Base-by-base conservation (phyloP, 1,140 invertebrate species). In the Cylas formicarius region DNA sequence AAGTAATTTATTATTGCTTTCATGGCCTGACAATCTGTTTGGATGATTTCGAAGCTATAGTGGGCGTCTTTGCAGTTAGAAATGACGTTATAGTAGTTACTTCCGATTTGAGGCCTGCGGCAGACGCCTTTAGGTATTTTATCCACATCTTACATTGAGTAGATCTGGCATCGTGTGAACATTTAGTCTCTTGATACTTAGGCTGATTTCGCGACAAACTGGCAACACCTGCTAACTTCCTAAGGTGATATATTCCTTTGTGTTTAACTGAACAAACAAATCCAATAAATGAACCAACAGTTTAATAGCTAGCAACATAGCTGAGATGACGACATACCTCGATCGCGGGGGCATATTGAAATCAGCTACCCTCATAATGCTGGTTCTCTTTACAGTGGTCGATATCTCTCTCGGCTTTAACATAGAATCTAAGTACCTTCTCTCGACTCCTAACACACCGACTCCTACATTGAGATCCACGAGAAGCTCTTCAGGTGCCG, bases 371-470 rank as follows among this genome's bases (percentile, higher is more conserved):
- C 50, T 57, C 38, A 52, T 49, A 18, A 50, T 10, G 33, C 48
- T 45, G 6, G 33, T 52, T 19, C 34, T 44, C 31, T 50, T 48
- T 14, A 38, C 48, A 9, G 58, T 56, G 7, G 45, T 56, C 1
- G 48, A 56, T 17, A 56, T 31, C 40, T 63, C 55, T 36, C 49
- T 52, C 8, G 51, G 58, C 26, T 54, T 60, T 39, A 64, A 50
- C 18, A 60, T 35, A 3, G 47, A 16, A 38, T 62, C 59, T n/a
- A 61, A 51, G 31, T 55, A 53, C 32, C 53, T 53, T 29, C 57
- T 37, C 2, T 53, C 50, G 5, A 60, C 48, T n/a, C 64, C 64
- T 29, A 66, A 44, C 26, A 66, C 52, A n/a, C 64, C 64, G 5
- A 65, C 44, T 21, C 50, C 44, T n/a, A 66, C 42, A n/a, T 45